phyloP scores from a whole-genome alignment of 2,113 vertebrate species.

The Tricholaema leucomelas region DNA sequence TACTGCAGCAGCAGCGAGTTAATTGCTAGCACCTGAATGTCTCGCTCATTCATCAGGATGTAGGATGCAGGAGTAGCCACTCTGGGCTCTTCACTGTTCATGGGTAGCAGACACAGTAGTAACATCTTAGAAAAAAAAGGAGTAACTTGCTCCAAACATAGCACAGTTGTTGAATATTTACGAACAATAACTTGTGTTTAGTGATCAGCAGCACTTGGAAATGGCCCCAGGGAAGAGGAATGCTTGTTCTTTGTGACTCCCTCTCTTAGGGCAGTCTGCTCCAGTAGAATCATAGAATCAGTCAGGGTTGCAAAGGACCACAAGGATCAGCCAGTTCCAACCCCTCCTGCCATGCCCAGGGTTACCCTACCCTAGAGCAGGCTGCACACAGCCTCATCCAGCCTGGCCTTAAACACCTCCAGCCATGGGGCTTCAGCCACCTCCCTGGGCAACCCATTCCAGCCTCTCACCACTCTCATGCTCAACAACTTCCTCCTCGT shows the following conservation, averaged over 20 bases:
- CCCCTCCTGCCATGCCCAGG: no score
- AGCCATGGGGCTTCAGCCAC: no score
- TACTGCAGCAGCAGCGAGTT: background rate
- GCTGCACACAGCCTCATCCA: no score
- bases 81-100: background rate
- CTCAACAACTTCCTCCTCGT: no score
- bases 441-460: no score
- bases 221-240: background rate
- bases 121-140: background rate
- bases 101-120: background rate
- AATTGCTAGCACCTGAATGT: background rate
- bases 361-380: no score
- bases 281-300: no score
- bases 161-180: background rate
- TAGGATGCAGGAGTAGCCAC: background rate
- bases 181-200: background rate
- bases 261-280: background rate
- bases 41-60: background rate
- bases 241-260: background rate
- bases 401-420: no score
- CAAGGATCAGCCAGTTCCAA: no score
- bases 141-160: background rate
- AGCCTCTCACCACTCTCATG: no score
- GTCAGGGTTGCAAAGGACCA: no score
- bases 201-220: background rate